Conservation (phyloP, 2,888 invertebrate species). For the Acleris cristana region DNA sequence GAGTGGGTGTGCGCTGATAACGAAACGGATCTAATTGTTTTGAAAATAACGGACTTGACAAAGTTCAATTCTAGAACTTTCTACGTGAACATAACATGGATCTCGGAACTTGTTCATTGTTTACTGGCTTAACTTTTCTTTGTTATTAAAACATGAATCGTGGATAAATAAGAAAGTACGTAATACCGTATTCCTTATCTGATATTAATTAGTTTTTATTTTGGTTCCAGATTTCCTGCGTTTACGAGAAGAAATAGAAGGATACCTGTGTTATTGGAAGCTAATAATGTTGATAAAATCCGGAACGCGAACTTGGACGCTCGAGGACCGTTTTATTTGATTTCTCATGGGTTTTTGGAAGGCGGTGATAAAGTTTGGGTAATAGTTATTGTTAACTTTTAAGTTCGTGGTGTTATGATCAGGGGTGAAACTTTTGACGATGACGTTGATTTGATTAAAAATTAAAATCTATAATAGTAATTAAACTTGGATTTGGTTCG, state of each 20-base stretch:
- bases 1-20: constrained; percentile 27
- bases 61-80: constrained; percentile 15
- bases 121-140: too few relatives aligned
- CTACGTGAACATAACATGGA: not conserved
- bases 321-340: constrained; percentile 87
- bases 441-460: too few relatives aligned
- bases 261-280: constrained; percentile 85
- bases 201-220: too few relatives aligned
- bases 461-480: too few relatives aligned
- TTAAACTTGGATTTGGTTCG: too few relatives aligned
- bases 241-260: constrained; percentile 84
- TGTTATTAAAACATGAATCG: too few relatives aligned
- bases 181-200: too few relatives aligned
- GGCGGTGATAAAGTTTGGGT: constrained; percentile 93
- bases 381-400: constrained; percentile 38
- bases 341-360: constrained; percentile 95
- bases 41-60: constrained; percentile 18
- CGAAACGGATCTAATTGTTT: constrained; percentile 23
- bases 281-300: constrained; percentile 87
- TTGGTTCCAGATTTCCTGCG: constrained; percentile 72
- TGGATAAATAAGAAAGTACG: too few relatives aligned
- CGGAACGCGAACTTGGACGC: constrained; percentile 85
- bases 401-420: not conserved
- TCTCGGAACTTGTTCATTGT: not conserved
- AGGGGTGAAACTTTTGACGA: too few relatives aligned